Base-by-base conservation (phyloP, 2,797 vertebrate genomes). In the Falco rusticolus region DNA sequence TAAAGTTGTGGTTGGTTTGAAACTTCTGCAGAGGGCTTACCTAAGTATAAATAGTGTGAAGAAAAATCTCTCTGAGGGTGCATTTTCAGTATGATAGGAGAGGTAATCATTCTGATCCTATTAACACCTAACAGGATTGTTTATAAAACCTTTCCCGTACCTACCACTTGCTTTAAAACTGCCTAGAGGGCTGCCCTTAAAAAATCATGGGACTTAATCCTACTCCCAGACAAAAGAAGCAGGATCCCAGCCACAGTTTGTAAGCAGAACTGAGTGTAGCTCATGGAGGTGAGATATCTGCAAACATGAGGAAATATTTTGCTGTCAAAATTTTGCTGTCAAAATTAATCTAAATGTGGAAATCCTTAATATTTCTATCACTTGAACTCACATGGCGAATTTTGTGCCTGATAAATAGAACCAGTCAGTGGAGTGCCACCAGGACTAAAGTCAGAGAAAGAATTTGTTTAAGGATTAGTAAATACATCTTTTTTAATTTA, bases 111-210 rank as follows among this genome's bases (percentile, higher is more conserved):
- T 92, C 28, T 96, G 64, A 96, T 96, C 90, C 81, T 94, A 70
- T 95, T 96, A 96, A 64, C 22, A 85, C 37, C 28, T 95, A 94
- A 94, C 43, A 90, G 74, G 84, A 89, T 87, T 94, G 51, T 80
- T 90, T 88, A 60, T 61, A 89, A 96, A 87, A 53, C 33, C 70
- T 72, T 87, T 75, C 39, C 28, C 5, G 0, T 78, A 72, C 70
- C 74, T 72, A 76, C 14, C 25, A 41, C 21, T 70, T 93, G 21
- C 75, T 94, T 94, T 94, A 64, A 80, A 94, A 74, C 43, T 33
- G 31, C 64, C 56, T 84, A 50, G 60, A 74, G 25, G 15, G 39
- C 26, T 77, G 31, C 28, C 48, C 16, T 94, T 90, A 87, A 84
- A 84, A 90, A 63, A 79, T 29, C 3, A 0, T 43, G 50, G 89